Evolutionary conservation across 2,797 vertebrate species (phyloP).

Genomic region (Helostoma temminkii): DNA sequence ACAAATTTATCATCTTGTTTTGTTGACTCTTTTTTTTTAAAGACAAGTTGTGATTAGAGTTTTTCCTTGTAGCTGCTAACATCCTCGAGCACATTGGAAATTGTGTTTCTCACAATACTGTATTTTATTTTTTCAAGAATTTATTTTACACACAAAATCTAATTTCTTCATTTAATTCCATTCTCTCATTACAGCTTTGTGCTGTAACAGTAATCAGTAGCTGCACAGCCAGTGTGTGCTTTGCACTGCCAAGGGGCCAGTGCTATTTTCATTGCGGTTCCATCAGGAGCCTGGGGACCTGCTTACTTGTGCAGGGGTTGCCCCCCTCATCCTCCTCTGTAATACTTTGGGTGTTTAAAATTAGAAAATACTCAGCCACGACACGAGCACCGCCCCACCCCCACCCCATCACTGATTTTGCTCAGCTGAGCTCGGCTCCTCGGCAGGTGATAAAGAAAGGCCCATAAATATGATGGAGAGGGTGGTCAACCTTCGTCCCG

Average conservation of each 20-base stretch:
- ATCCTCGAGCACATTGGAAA: neutral
- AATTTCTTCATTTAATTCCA: neutral
- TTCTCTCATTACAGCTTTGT: neutral
- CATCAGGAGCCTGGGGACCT: constrained; percentile 18
- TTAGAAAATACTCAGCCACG: constrained; percentile 14
- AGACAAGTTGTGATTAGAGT: no score
- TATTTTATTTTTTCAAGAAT: neutral
- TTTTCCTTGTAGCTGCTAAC: neutral
- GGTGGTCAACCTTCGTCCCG: constrained; percentile 67
- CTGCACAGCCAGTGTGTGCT: neutral
- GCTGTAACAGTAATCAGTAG: constrained; percentile 14
- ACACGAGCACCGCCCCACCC: no score
- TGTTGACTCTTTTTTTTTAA: no score
- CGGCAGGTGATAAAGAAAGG: constrained; percentile 62
- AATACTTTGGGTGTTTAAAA: constrained; percentile 37
- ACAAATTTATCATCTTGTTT: no score
- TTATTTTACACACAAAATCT: neutral
- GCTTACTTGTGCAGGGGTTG: constrained; percentile 16
- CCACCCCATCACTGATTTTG: constrained; percentile 19
- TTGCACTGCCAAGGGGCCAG: neutral
- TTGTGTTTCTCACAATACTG: constrained; percentile 2
- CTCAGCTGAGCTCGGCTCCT: constrained; percentile 47
- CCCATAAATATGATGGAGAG: constrained; percentile 80
- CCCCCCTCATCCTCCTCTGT: constrained; percentile 4
- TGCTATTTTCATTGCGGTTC: constrained; percentile 46